These are phyloP conservation scores for Drosophila lacertosa DNA, from an alignment of 1,140 invertebrate species.

Conservation along the genomic window DNA sequence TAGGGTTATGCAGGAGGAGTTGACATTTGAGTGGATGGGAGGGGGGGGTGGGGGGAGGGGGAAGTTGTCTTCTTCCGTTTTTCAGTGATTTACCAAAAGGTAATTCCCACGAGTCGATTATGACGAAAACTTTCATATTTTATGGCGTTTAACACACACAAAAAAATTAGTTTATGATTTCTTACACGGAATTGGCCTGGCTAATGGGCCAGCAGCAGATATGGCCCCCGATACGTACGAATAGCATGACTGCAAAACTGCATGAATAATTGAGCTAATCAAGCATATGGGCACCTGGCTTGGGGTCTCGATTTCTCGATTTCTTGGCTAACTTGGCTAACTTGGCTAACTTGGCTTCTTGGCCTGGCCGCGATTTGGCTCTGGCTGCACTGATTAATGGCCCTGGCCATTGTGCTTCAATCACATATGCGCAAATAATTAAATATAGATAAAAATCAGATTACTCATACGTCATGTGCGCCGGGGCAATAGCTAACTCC, in stretches of 20 bases:
- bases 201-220: constrained; percentile 25
- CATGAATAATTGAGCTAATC: constrained; percentile 71
- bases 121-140: constrained; percentile 70
- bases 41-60: background rate
- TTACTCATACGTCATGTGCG: constrained; percentile 62
- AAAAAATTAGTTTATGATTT: constrained; percentile 65
- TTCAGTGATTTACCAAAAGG: constrained; percentile 60
- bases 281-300: constrained; percentile 60
- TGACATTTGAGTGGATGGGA: background rate
- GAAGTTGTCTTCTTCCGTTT: constrained; percentile 66
- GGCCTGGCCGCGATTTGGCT: constrained; percentile 1
- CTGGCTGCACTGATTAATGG: constrained; percentile 71
- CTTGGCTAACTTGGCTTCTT: too few relatives aligned
- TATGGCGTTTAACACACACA: constrained; percentile 58
- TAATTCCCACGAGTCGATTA: constrained; percentile 73
- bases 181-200: constrained; percentile 67
- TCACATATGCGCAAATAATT: constrained; percentile 69
- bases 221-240: constrained; percentile 9
- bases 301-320: constrained; percentile 16
- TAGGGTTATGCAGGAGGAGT: too few relatives aligned
- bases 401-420: constrained; percentile 73
- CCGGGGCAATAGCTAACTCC: background rate
- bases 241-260: constrained; percentile 22
- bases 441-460: constrained; percentile 77
- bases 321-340: too few relatives aligned